A percentile compares a stretch with the other conserved stretches of the same genome.
Evolutionary conservation across 2,113 vertebrate species (phyloP).

Genomic region (Podilymbus podiceps): DNA sequence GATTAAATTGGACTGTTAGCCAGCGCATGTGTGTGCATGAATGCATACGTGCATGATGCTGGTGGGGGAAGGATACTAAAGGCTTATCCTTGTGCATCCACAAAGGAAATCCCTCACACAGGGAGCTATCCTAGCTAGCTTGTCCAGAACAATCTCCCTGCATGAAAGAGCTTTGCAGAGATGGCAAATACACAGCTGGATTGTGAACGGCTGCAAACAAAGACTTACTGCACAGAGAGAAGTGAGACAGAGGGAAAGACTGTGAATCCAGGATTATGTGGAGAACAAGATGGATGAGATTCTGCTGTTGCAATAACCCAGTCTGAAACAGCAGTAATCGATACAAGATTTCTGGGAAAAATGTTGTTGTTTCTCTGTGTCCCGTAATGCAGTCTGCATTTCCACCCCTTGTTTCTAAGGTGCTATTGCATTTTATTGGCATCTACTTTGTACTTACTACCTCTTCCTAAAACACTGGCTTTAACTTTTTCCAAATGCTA

Average conservation of each 20-base stretch:
- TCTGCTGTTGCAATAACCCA: neutral
- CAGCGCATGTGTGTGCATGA: neutral
- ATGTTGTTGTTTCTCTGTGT: neutral
- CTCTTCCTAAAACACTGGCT: neutral
- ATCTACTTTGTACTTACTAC: neutral
- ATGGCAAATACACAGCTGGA: neutral
- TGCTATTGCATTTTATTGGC: neutral
- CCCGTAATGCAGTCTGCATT: neutral
- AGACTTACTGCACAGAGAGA: neutral
- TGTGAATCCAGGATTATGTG: neutral
- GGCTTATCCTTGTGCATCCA: neutral
- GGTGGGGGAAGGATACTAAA: neutral
- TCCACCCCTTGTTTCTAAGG: neutral
- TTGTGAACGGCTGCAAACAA: neutral
- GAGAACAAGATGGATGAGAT: neutral
- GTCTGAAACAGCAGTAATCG: neutral
- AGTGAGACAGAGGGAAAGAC: neutral
- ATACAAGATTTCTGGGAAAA: neutral
- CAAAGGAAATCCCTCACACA: neutral
- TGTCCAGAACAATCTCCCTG: neutral
- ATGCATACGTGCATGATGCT: neutral
- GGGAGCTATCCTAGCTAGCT: neutral
- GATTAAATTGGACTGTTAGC: slow-evolving; percentile 4
- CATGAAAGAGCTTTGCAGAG: neutral
- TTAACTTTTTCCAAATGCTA: neutral